Conservation (phyloP, 1,140 invertebrate species). For the Drosophila repleta region DNA sequence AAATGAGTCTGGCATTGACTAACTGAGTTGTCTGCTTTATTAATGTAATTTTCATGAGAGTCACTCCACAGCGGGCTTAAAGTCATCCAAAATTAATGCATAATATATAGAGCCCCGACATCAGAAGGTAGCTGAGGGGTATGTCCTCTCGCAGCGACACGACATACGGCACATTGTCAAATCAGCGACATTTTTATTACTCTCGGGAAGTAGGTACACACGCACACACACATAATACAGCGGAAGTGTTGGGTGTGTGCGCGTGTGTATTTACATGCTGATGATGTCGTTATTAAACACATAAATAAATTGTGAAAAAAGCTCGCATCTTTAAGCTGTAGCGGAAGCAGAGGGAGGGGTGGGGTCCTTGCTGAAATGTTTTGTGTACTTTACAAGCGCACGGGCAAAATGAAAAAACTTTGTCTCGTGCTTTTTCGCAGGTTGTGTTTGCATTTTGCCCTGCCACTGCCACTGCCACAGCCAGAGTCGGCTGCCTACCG, state of each 20-base stretch:
- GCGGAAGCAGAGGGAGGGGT: background rate
- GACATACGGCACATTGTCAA: slow-evolving; percentile 77
- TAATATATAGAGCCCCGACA: slow-evolving; percentile 44
- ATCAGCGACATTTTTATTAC: slow-evolving; percentile 82
- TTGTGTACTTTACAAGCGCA: slow-evolving; percentile 39
- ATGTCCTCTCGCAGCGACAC: slow-evolving; percentile 5
- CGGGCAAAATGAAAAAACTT: slow-evolving; percentile 46
- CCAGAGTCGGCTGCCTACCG: slow-evolving; percentile 4
- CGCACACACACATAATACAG: slow-evolving; percentile 29
- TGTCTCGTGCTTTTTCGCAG: slow-evolving; percentile 23
- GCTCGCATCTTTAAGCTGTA: slow-evolving; percentile 17
- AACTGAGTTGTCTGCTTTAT: slow-evolving; percentile 37
- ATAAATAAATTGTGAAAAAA: slow-evolving; percentile 79
- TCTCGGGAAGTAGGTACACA: slow-evolving; percentile 29
- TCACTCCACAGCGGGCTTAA: slow-evolving; percentile 32
- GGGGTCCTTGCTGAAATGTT: slow-evolving; percentile 26
- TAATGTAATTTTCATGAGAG: slow-evolving; percentile 41
- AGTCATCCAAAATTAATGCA: slow-evolving; percentile 70
- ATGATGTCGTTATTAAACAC: slow-evolving; percentile 82
- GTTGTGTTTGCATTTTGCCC: slow-evolving; percentile 61
- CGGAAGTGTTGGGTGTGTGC: slow-evolving; percentile 28
- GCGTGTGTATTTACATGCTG: slow-evolving; percentile 62
- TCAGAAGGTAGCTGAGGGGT: slow-evolving; percentile 3
- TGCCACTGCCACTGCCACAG: no score
- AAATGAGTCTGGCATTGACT: slow-evolving; percentile 24